These are phyloP conservation scores for Hypolimnas misippus DNA, from an alignment of 2,888 invertebrate species.

Conservation along the genomic window DNA sequence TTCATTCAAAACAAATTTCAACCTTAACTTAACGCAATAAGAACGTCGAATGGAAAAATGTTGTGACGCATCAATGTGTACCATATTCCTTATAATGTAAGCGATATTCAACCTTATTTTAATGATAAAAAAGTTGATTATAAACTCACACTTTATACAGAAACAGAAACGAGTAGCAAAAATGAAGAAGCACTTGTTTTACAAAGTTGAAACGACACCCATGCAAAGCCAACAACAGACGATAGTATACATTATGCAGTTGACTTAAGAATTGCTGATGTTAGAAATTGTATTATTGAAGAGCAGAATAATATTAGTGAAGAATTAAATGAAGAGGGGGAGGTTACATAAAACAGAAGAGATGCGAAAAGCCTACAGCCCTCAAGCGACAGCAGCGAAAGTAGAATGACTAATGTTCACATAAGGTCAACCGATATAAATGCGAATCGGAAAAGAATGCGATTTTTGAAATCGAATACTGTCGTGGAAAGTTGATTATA, in stretches of 20 bases:
- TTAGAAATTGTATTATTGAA: conserved; percentile 3
- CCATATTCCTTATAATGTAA: conserved; percentile 3
- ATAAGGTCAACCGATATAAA: conserved; percentile 43
- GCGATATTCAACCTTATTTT: conserved; percentile 46
- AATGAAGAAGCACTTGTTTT: conserved; percentile 11
- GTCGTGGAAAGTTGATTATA: conserved; percentile 33
- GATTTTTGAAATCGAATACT: conserved; percentile 32
- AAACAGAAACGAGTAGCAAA: conserved; percentile 15
- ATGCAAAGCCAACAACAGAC: conserved; percentile 1
- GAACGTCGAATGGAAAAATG: conserved; percentile 5
- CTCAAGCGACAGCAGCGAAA: conserved; percentile 70
- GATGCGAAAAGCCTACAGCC: conserved; percentile 66
- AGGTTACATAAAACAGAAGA: conserved; percentile 73
- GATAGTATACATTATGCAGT: conserved; percentile 18
- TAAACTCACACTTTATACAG: conserved; percentile 2
- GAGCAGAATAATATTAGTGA: conserved; percentile 35
- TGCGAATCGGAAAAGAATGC: conserved; percentile 31
- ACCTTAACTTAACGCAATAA: conserved; percentile 51
- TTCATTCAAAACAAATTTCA: conserved; percentile 44
- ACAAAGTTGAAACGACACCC: conserved; percentile 11
- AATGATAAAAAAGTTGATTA: conserved; percentile 34
- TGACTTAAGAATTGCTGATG: conserved; percentile 7
- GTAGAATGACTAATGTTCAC: conserved; percentile 61
- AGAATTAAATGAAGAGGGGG: conserved; percentile 54
- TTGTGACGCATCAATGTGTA: neutral